Evolutionary conservation across 2,797 vertebrate species (phyloP), one percentile per base, ranked within the genome.

Genomic region (Lophotriccus pileatus): DNA sequence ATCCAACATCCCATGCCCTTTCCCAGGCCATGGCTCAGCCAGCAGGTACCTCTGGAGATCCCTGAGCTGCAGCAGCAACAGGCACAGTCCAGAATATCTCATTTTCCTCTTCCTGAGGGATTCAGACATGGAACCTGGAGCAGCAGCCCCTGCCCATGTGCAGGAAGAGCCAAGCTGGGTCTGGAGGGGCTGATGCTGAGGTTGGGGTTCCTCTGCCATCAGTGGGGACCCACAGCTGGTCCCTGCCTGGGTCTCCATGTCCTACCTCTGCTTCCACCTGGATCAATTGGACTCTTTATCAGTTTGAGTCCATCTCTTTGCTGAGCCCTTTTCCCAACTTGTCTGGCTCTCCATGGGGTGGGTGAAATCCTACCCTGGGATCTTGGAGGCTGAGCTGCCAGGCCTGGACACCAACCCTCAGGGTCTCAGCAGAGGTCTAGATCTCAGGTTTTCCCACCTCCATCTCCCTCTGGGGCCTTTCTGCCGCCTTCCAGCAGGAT

Each of bases 151-250:
- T 82, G 32, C 58, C 37, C 3, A 1, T 0, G 2, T 1, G 1
- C 4, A 1, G 28, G 47, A 47, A 14, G 34, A 52, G 50, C 55
- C 0, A 2, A 36, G 32, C 44, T 2, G 22, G 43, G 16, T 44
- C 80, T 76, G 39, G 44, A 10, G 46, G 27, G n/a, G 60, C 73
- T 32, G 41, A 5, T 55, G 80, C 58, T 37, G 66, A 46, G 72
- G 3, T 39, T 0, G 0, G 25, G 47, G 46, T 10, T 69, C 77
- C 44, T 82, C 32, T 43, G 39, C 56, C 60, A 7, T 25, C 46
- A 4, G 1, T 12, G 69, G 36, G 56, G 53, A 68, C 44, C 52
- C 10, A 1, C 2, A 14, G 34, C 8, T 0, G 0, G 25, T 66
- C 64, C 53, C 70, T 83, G 25, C 24, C 9, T 1, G 27, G 4